Evolutionary conservation across 2,888 invertebrate species (phyloP), one percentile per base, ranked within the genome.

Genomic region (Drosophila meridionalis): DNA sequence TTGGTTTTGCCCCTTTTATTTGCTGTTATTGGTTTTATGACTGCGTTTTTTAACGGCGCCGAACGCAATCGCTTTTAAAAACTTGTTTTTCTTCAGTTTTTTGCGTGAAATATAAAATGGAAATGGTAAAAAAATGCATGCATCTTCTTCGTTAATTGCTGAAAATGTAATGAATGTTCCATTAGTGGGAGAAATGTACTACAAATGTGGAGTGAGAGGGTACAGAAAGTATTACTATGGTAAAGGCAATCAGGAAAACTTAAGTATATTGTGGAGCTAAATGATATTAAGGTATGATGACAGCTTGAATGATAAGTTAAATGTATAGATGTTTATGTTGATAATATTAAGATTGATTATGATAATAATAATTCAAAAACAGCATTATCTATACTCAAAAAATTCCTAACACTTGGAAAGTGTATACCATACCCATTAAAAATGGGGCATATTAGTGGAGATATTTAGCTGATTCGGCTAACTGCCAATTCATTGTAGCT

Each of bases 11-110:
- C 32, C 2, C 32, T 32, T 50, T 50, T 48, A 48, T 50, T 72
- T 74, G 8, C 43, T 53, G 43, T 56, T 78, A 47, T 81, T 69
- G 63, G 40, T 52, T 79, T 81, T 81, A 81, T 69, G 79, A 78
- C 48, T 78, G 57, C 64, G n/a, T 20, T 73, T 71, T 34, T 53
- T 36, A 61, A 53, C 40, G 52, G 62, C 78, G 62, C 64, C 68
- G 62, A 63, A 63, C 63, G 57, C 20, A 60, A 68, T 55, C 30
- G 28, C 3, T 59, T 65, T 81, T 68, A 73, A 59, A 67, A 52
- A 34, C 14, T 3, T 26, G 32, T 40, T 47, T 32, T 28, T 34
- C 12, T 14, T 3, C 3, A 7, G 28, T 28, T 30, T 14, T 5
- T 47, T 28, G 12, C n/a, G 14, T 42, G n/a, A 40, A 40, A 40